Evolutionary conservation across 2,888 invertebrate species (phyloP).

Genomic region (Odontomyia ornata): DNA sequence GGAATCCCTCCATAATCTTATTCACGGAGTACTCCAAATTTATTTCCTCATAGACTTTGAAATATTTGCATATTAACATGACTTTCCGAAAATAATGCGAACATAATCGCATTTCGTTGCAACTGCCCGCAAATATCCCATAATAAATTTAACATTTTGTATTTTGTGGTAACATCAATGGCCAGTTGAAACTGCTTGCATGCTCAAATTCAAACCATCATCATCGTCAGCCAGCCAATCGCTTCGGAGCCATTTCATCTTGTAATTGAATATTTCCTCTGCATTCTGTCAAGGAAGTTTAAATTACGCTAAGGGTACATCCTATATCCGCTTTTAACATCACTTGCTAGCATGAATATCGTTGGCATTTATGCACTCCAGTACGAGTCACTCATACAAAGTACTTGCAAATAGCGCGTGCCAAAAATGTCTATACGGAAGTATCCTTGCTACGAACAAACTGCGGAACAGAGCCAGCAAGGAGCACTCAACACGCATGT

Average conservation of each 20-base stretch:
- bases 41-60: too few relatives aligned
- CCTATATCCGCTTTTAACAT: slow-evolving; percentile 35
- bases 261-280: slow-evolving; percentile 43
- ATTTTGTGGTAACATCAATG: slow-evolving; percentile 36
- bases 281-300: slow-evolving; percentile 42
- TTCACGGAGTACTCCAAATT: too few relatives aligned
- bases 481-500: too few relatives aligned
- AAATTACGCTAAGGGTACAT: slow-evolving; percentile 32
- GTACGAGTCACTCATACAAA: too few relatives aligned
- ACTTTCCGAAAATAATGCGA: too few relatives aligned
- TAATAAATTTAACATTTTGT: slow-evolving; percentile 36
- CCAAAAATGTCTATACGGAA: slow-evolving; percentile 1
- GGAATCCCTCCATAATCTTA: too few relatives aligned
- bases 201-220: slow-evolving; percentile 7
- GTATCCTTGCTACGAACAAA: neutral
- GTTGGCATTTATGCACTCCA: neutral
- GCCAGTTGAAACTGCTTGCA: slow-evolving; percentile 24
- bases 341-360: slow-evolving; percentile 20
- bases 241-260: neutral
- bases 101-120: slow-evolving; percentile 32
- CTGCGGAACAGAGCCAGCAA: neutral
- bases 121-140: slow-evolving; percentile 18
- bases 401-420: neutral
- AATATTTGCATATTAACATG: too few relatives aligned
- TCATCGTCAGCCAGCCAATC: neutral